A percentile compares a stretch with the other conserved stretches of the same genome.
These are phyloP conservation scores for Notechis scutatus DNA, from an alignment of 2,113 vertebrate genomes.

Conservation along the genomic window DNA sequence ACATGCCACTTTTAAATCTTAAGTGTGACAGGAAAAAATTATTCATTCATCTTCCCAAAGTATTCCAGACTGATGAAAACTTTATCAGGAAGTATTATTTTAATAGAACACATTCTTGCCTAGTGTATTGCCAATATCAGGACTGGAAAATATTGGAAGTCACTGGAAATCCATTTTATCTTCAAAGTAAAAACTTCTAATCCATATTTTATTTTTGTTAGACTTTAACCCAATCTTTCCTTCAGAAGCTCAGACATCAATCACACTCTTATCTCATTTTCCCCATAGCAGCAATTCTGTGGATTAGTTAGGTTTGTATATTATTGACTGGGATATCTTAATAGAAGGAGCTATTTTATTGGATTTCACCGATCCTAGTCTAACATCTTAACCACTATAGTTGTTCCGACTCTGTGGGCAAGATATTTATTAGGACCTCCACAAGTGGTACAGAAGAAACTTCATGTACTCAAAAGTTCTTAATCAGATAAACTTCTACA, in stretches of 20 bases:
- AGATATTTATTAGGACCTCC: not conserved
- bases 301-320: not conserved
- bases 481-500: not conserved
- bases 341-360: not conserved
- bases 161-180: not conserved
- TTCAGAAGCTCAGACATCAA: not conserved
- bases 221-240: not conserved
- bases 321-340: not conserved
- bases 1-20: not conserved
- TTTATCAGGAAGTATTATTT: conserved; percentile 28
- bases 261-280: not conserved
- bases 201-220: not conserved
- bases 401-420: not conserved
- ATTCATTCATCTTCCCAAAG: not conserved
- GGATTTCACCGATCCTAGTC: not conserved
- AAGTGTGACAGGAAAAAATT: not conserved
- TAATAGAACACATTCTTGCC: conserved; percentile 18
- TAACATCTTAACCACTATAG: not conserved
- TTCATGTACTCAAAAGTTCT: not conserved
- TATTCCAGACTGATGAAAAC: conserved; percentile 37
- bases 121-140: not conserved
- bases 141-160: not conserved
- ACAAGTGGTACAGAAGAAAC: not conserved
- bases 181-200: not conserved
- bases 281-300: not conserved